Percentiles rank a stretch among this genome's conserved stretches.
These are phyloP conservation scores for Didymodactylos carnosus DNA, from an alignment of 2,888 invertebrate genomes.

Conservation along the genomic window DNA sequence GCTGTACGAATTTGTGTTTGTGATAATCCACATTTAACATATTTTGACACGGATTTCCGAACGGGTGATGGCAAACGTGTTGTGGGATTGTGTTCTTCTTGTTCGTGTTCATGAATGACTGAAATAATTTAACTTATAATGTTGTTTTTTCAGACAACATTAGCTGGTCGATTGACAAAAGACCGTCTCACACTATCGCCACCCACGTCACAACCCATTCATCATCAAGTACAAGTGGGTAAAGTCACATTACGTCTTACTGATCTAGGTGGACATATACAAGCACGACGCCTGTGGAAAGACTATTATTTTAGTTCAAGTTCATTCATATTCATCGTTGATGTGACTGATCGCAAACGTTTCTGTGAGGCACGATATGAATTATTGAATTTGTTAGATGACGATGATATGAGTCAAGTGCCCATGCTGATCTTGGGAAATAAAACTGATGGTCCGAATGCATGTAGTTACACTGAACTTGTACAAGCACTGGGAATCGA, in stretches of 20 bases:
- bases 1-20: too few species aligned
- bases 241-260: background rate
- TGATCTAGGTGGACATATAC: conserved; percentile 1
- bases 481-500: background rate
- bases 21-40: too few species aligned
- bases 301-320: conserved; percentile 5
- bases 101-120: too few species aligned
- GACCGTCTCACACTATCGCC: background rate
- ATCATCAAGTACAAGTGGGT: background rate
- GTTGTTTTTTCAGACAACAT: too few species aligned
- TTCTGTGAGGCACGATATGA: conserved; percentile 16
- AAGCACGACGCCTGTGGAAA: background rate
- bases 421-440: conserved; percentile 18
- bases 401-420: conserved; percentile 15
- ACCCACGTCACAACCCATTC: background rate
- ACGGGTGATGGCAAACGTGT: too few species aligned
- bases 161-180: background rate
- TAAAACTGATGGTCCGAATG: conserved; percentile 13
- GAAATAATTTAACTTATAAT: too few species aligned
- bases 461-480: background rate
- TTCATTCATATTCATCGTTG: conserved; percentile 17
- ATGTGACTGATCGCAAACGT: conserved; percentile 16
- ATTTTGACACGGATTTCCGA: too few species aligned
- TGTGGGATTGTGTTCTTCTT: too few species aligned
- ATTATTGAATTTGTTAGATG: conserved; percentile 16